Base-by-base conservation (phyloP, 2,888 invertebrate genomes). In the Embidobia sp. region DNA sequence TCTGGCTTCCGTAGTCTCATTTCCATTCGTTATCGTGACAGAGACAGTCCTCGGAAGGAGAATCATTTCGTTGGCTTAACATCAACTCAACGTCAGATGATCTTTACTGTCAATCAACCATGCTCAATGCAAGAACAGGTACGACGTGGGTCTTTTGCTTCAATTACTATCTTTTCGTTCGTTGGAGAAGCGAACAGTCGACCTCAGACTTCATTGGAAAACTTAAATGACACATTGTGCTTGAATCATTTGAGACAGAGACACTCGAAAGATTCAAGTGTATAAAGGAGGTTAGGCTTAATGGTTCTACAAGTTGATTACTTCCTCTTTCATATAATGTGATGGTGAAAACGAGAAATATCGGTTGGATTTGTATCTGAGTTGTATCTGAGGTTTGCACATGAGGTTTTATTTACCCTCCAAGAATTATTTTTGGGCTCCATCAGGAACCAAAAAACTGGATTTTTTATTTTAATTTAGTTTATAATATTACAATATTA, bases 1-100 rank as follows among this genome's bases (percentile, higher is more conserved):
- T 75, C 55, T 55, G 53, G 31, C n/a, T 29, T 69, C 29, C 13
- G 53, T 5, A 66, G 40, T 46, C 64, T 49, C 57, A 59, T 70
- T 57, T 76, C 37, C 51, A 70, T 64, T 70, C 51, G 46, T 76
- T 70, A 70, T 44, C 35, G 57, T 76, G 76, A 64, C 55, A 64
- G 35, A 49, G 64, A 64, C 70, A 76, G 51, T 59, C 7, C 57
- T 51, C 40, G 64, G 49, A 64, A 40, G 31, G 35, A 53, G 42
- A 51, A 57, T 64, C 69, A 63, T 70, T 64, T 49, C 27, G 70
- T 55, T 48, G 76, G 64, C 64, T 76, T 57, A 64, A 51, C 76
- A 70, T 70, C 76, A 70, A 57, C 64, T 59, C 51, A 59, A 64
- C 29, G 70, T 76, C 75, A 64, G 63, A 76, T 76, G 69, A 64